Evolutionary conservation across 2,113 vertebrate genomes (phyloP).

Genomic region (Gallinago undulata): DNA sequence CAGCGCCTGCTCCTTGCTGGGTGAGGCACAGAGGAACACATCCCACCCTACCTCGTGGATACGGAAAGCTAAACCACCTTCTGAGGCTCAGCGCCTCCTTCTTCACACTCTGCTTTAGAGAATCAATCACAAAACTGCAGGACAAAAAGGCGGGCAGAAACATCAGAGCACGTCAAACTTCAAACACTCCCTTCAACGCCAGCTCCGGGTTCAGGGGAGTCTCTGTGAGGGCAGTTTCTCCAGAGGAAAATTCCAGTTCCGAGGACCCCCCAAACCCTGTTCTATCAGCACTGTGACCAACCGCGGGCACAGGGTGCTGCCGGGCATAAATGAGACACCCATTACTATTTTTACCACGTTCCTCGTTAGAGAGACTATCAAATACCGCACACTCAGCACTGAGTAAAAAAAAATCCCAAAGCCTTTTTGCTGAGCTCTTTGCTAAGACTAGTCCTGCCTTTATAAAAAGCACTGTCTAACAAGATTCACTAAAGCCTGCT

Average conservation of each 20-base stretch:
- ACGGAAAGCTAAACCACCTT: neutral
- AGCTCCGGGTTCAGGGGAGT: neutral
- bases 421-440: neutral
- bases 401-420: neutral
- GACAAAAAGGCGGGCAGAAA: neutral
- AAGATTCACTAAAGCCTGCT: neutral
- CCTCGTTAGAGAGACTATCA: neutral
- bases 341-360: conserved; percentile 30
- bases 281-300: neutral
- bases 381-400: conserved; percentile 5
- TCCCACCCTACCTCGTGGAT: neutral
- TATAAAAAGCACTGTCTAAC: neutral
- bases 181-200: neutral
- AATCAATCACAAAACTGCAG: neutral
- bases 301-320: neutral
- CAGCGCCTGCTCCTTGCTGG: neutral
- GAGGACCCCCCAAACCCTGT: neutral
- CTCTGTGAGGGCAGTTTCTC: neutral
- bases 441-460: neutral
- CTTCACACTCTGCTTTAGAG: neutral
- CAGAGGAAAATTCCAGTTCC: neutral
- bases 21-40: neutral
- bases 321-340: neutral
- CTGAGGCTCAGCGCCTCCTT: neutral
- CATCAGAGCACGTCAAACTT: neutral